These are phyloP conservation scores for Trypoxylus dichotomus DNA, from an alignment of 1,140 invertebrate genomes.

Conservation along the genomic window DNA sequence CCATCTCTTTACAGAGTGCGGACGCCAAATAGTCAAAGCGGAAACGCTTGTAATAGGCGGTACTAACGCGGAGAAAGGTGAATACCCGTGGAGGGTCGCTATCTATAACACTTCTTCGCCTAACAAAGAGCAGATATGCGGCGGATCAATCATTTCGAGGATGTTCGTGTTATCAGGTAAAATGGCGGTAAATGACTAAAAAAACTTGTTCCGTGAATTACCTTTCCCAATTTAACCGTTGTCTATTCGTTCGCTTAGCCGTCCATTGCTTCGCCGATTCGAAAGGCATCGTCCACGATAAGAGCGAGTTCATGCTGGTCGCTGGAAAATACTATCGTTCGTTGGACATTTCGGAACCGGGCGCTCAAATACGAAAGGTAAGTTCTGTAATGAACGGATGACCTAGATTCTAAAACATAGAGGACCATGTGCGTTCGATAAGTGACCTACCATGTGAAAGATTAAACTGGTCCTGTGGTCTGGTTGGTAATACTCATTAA, in stretches of 20 bases:
- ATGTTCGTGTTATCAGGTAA: slow-evolving; percentile 13
- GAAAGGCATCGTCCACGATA: not conserved
- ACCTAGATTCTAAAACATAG: too few relatives aligned
- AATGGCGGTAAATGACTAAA: not conserved
- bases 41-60: slow-evolving; percentile 38
- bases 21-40: not conserved
- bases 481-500: too few relatives aligned
- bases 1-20: slow-evolving; percentile 15
- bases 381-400: not conserved
- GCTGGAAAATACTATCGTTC: slow-evolving; percentile 22
- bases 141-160: slow-evolving; percentile 15
- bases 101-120: slow-evolving; percentile 52
- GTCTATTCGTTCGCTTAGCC: slow-evolving; percentile 11
- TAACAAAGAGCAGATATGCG: slow-evolving; percentile 20
- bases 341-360: not conserved
- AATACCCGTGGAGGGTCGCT: slow-evolving; percentile 60
- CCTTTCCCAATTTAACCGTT: not conserved
- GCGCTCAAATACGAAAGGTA: not conserved
- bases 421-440: too few relatives aligned
- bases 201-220: not conserved
- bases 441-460: too few relatives aligned
- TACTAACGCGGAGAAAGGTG: slow-evolving; percentile 45
- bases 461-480: too few relatives aligned
- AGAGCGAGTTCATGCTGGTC: not conserved
- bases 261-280: slow-evolving; percentile 26